phyloP scores from a whole-genome alignment of 2,113 vertebrate species.

The Cephalopholis sonnerati region DNA sequence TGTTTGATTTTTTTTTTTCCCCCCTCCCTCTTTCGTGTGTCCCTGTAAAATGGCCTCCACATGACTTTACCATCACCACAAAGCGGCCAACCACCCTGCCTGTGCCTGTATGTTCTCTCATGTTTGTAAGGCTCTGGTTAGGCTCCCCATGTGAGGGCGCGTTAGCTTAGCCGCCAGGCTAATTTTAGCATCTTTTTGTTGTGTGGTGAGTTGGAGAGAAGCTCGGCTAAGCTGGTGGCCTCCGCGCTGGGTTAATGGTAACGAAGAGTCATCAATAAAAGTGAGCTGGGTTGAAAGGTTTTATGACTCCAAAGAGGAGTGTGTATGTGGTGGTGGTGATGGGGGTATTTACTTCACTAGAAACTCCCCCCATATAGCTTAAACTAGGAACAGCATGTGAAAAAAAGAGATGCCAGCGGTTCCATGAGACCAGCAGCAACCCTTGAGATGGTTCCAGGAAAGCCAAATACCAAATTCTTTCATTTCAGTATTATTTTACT shows the following conservation, averaged over 20 bases:
- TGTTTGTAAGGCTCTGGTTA: constrained; percentile 72
- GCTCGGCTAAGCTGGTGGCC: constrained; percentile 74
- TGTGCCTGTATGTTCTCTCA: constrained; percentile 52
- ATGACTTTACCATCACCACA: constrained; percentile 74
- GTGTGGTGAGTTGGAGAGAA: constrained; percentile 75
- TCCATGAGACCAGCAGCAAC: constrained; percentile 22
- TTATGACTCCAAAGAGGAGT: constrained; percentile 65
- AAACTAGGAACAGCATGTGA: constrained; percentile 47
- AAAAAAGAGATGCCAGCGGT: constrained; percentile 28
- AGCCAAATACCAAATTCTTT: constrained; percentile 33
- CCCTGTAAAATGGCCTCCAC: constrained; percentile 73
- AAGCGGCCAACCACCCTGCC: constrained; percentile 70
- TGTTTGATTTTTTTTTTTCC: constrained; percentile 54
- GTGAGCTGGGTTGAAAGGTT: constrained; percentile 73
- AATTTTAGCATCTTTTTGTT: constrained; percentile 80
- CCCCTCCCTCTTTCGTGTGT: constrained; percentile 27
- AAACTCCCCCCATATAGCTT: constrained; percentile 52
- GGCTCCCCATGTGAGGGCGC: constrained; percentile 65
- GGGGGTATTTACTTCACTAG: constrained; percentile 66
- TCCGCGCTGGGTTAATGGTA: constrained; percentile 71
- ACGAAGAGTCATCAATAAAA: constrained; percentile 80
- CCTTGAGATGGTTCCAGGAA: constrained; percentile 32
- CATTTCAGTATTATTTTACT: constrained; percentile 51
- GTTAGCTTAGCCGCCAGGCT: constrained; percentile 67
- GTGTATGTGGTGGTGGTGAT: constrained; percentile 41